Percentiles rank a stretch among this genome's conserved stretches.
Evolutionary conservation across 2,797 vertebrate genomes (phyloP).

Genomic region (Sphenopsis melanotis): DNA sequence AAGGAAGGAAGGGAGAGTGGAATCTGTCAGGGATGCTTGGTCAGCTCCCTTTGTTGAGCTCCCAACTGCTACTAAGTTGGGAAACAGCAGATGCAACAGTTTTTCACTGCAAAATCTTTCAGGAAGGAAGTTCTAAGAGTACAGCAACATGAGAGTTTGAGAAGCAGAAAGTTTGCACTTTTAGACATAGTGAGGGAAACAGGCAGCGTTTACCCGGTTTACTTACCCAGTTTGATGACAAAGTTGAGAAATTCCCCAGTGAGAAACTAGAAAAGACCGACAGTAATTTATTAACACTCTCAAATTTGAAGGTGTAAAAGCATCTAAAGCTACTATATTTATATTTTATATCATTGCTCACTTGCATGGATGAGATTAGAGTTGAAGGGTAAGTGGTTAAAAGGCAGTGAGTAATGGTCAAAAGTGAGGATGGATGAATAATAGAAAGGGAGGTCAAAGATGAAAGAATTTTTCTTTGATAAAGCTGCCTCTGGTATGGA

Average conservation of each 20-base stretch:
- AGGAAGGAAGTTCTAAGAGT: slow-evolving; percentile 10
- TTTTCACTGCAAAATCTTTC: background rate
- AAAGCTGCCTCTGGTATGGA: background rate
- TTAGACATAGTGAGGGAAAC: background rate
- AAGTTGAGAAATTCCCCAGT: slow-evolving; percentile 81
- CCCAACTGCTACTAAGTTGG: background rate
- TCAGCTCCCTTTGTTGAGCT: background rate
- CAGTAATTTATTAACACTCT: background rate
- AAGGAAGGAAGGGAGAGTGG: background rate
- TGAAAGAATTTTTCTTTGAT: background rate
- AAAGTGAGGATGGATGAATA: background rate
- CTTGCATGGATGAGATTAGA: background rate
- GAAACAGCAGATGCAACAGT: background rate
- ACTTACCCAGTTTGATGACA: slow-evolving; percentile 80
- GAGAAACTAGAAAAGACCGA: slow-evolving; percentile 77
- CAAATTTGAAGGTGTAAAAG: background rate
- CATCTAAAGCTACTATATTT: background rate
- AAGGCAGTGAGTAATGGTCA: background rate
- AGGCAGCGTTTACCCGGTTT: slow-evolving; percentile 59
- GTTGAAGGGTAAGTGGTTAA: background rate
- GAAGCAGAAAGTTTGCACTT: background rate
- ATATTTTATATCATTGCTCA: background rate
- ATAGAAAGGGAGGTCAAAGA: background rate
- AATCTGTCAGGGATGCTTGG: background rate
- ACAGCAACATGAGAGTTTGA: background rate